Percentiles rank a stretch among this genome's conserved stretches.
phyloP scores from a whole-genome alignment of 2,113 vertebrate genomes.

The Thinocorus orbignyianus region DNA sequence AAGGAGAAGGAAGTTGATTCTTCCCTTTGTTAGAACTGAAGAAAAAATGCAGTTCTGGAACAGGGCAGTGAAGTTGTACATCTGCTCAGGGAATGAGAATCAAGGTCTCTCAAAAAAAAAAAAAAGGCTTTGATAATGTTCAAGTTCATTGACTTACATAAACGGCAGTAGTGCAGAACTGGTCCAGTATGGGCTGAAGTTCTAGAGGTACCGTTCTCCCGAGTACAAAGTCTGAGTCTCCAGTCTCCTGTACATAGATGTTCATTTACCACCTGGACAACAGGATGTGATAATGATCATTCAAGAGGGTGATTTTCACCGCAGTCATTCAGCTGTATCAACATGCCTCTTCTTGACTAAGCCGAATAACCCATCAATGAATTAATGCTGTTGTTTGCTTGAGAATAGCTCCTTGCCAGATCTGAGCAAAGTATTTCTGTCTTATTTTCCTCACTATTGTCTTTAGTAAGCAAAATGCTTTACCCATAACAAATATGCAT shows the following conservation, averaged over 20 bases:
- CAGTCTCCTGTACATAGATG: neutral
- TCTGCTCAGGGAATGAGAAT: neutral
- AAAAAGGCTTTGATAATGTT: neutral
- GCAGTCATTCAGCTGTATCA: neutral
- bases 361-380: neutral
- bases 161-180: neutral
- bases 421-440: neutral
- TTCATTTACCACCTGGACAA: neutral
- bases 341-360: neutral
- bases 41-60: neutral
- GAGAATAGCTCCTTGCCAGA: neutral
- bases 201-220: neutral
- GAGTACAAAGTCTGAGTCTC: neutral
- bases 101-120: neutral
- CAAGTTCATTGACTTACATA: neutral
- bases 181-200: neutral
- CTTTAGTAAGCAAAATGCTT: neutral
- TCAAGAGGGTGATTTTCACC: neutral
- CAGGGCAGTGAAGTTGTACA: neutral
- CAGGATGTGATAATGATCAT: neutral
- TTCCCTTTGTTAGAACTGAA: neutral
- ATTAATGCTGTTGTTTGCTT: neutral
- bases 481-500: accelerated
- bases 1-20: neutral
- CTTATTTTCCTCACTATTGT: neutral